Evolutionary conservation across 2,888 invertebrate genomes (phyloP).

Genomic region (Melolontha melolontha): DNA sequence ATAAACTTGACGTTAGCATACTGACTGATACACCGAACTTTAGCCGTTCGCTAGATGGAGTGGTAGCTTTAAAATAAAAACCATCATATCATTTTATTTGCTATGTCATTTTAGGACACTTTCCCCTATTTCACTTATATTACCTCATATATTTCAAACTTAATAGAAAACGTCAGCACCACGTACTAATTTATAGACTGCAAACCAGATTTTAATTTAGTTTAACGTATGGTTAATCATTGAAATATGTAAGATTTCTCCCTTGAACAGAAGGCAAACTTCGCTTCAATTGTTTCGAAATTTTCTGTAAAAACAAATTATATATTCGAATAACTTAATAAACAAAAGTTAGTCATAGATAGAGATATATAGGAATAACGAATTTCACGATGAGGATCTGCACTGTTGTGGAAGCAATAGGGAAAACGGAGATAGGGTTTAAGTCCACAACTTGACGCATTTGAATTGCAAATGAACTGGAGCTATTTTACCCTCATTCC

Average conservation of each 20-base stretch:
- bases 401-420: conserved; percentile 6
- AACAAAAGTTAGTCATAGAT: conserved; percentile 35
- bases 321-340: conserved; percentile 37
- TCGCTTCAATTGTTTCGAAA: conserved; percentile 19
- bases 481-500: conserved; percentile 32
- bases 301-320: conserved; percentile 39
- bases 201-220: too few relatives aligned
- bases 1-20: too few relatives aligned
- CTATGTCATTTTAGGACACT: too few relatives aligned
- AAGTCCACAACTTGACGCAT: conserved; percentile 44
- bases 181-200: too few relatives aligned
- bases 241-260: not conserved
- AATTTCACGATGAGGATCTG: conserved; percentile 6
- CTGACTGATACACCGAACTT: too few relatives aligned
- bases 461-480: conserved; percentile 48
- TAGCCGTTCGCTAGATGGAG: too few relatives aligned
- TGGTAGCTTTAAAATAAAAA: too few relatives aligned
- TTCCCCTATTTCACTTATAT: too few relatives aligned
- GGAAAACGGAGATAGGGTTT: conserved; percentile 41
- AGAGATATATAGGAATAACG: conserved; percentile 27
- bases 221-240: too few relatives aligned
- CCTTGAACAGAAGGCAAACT: conserved; percentile 1
- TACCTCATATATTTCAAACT: too few relatives aligned
- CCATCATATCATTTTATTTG: too few relatives aligned
- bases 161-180: too few relatives aligned